phyloP scores from a whole-genome alignment of 2,888 invertebrate species.

The Cerastoderma edule region DNA sequence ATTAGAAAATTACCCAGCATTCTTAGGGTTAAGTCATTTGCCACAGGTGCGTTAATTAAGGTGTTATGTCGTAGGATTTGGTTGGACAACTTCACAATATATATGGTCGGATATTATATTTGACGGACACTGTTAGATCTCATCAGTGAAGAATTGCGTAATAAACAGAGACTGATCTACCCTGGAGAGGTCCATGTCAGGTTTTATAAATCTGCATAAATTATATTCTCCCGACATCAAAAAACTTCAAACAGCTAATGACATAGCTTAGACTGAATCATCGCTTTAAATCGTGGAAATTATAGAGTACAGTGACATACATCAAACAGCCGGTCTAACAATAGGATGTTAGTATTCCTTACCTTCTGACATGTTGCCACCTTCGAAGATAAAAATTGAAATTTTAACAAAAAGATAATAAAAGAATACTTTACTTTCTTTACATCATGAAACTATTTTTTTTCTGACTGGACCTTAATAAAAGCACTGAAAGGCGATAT shows the following conservation, averaged over 20 bases:
- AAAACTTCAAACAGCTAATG: slow-evolving; percentile 26
- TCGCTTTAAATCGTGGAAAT: slow-evolving; percentile 22
- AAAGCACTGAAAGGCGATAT: too few species aligned
- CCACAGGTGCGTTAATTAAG: too few species aligned
- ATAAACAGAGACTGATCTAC: slow-evolving; percentile 10
- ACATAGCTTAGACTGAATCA: slow-evolving; percentile 22
- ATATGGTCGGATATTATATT: too few species aligned
- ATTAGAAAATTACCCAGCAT: too few species aligned
- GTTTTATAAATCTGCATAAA: slow-evolving; percentile 29
- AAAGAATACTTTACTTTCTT: too few species aligned
- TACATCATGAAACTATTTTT: too few species aligned
- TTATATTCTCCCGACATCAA: slow-evolving; percentile 22
- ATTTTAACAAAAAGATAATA: too few species aligned
- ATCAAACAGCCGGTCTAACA: slow-evolving; percentile 14
- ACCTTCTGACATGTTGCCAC: slow-evolving; percentile 6
- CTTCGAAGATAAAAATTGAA: slow-evolving; percentile 1
- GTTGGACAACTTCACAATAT: too few species aligned
- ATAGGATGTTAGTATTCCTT: slow-evolving; percentile 16
- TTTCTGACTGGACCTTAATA: too few species aligned
- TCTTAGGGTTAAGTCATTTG: too few species aligned
- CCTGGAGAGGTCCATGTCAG: slow-evolving; percentile 20
- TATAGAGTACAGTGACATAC: slow-evolving; percentile 25
- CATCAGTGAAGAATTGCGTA: slow-evolving; percentile 1
- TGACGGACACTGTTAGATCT: too few species aligned
- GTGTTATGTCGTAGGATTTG: too few species aligned